Evolutionary conservation across 2,113 vertebrate species (phyloP), one percentile per base, ranked within the genome.

Genomic region (Ophthalmolycus amberensis): DNA sequence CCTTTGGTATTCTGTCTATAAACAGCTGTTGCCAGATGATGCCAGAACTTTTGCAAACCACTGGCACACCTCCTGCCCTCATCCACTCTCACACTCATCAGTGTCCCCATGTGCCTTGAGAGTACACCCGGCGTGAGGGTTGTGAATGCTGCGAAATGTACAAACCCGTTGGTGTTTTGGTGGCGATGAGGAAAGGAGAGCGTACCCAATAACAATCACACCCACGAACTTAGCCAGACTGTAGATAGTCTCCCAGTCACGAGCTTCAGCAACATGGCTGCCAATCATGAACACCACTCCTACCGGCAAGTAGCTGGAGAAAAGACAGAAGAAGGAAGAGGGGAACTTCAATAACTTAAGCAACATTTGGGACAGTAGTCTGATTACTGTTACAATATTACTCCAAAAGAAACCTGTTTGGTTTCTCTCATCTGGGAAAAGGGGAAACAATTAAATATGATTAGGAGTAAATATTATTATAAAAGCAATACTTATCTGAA

Each of bases 241-340:
- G 2, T 29, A 3, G 44, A 25, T 16, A 0, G 22, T 44, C 10
- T 54, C 52, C 77, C 52, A 77, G 42, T 68, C 44, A 0, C 44
- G 1, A 27, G 56, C 34, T 7, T 32, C 44, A 22, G 56, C 0
- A 3, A 79, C 38, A 6, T 74, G 37, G 29, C 16, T 42, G 3
- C 27, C 0, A 7, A 69, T 69, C 64, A 74, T 7, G 38, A 74
- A 84, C 4, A 79, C 3, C 37, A 84, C 7, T 16, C 75, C 75
- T 7, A 69, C 0, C 4, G 82, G 82, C 70, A 84, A 18, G 46
- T 56, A 84, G 20, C 82, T 84, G 56, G 46, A 83, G 16, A 46
- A 6, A 42, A 29, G 3, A 62, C 9, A 40, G 16, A 3, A 44
- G 27, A 3, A 40, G 1, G 16, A 10, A 56, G 0, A 34, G n/a